Evolutionary conservation across 1,140 invertebrate genomes (phyloP), one percentile per base, ranked within the genome.

Genomic region (Sitophilus oryzae): DNA sequence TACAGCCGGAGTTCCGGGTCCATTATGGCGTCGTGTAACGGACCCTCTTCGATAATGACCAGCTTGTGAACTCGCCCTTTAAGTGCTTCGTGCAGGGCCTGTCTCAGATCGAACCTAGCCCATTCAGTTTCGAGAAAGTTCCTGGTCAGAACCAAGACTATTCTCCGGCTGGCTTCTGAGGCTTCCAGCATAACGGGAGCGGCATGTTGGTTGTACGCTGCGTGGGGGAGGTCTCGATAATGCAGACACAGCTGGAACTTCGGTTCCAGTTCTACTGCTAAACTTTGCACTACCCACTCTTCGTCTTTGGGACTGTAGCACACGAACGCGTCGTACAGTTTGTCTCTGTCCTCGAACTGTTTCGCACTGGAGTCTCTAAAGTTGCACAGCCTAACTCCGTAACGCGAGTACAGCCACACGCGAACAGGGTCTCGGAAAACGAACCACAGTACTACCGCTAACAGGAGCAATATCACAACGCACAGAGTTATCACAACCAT

Each of bases 271-370:
- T 92, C 88, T 1, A 83, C 82, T 2, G 86, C 86, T 35, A 96
- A 77, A 6, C 86, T 87, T 60, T 91, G 85, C 20, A 88, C 76
- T 0, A 95, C 87, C 67, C 93, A 91, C 66, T 91, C 84, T 65
- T 93, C 89, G 73, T 96, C 93, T 72, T 93, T 91, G 15, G 89
- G 87, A 56, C 89, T 92, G 74, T 96, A 95, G 55, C 91, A 86
- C 2, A 96, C 84, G 71, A 93, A 95, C 30, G 89, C 91, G 68
- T 96, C 94, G 72, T 92, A 96, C 9, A 91, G 74, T 63, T 92
- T 92, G 65, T 91, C 88, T 42, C 82, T 80, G 58, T 90, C 87
- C 66, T 87, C 85, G 64, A 79, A 82, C 53, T 75, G 73, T 60
- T 76, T 76, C 15, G 71, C 68, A 10, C 67, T 71, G 3, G 50